Evolutionary conservation across 2,888 invertebrate species (phyloP).

Genomic region (Ommatoiulus sabulosus): DNA sequence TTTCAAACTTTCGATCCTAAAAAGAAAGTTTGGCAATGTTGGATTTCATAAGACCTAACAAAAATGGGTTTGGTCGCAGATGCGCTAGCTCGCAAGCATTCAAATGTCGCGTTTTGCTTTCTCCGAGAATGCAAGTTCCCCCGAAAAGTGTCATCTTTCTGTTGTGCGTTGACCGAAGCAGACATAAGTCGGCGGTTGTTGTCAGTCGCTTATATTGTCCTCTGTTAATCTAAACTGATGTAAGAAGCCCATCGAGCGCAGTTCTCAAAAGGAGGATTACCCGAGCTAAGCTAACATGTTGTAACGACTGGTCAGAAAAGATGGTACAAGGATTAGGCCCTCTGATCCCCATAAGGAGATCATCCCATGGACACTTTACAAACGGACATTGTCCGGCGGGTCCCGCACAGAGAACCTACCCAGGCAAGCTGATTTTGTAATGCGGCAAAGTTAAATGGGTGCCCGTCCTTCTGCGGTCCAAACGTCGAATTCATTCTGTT

Average conservation of each 20-base stretch:
- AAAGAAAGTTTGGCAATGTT: too few species aligned
- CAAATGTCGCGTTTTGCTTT: neutral
- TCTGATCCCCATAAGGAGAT: constrained; percentile 47
- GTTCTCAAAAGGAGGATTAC: constrained; percentile 52
- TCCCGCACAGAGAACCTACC: neutral
- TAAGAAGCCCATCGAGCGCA: constrained; percentile 20
- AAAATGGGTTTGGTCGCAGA: constrained; percentile 41
- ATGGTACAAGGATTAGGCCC: constrained; percentile 51
- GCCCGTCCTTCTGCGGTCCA: neutral
- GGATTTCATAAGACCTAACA: neutral
- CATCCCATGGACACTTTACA: constrained; percentile 30
- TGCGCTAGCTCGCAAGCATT: neutral
- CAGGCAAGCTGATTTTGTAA: neutral
- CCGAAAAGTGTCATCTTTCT: constrained; percentile 47
- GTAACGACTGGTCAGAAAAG: constrained; percentile 44
- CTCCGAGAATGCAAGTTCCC: neutral
- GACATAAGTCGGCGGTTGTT: neutral
- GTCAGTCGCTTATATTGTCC: constrained; percentile 31
- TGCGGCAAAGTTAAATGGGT: constrained; percentile 4
- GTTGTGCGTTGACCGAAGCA: neutral
- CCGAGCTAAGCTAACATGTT: constrained; percentile 55
- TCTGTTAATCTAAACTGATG: constrained; percentile 41
- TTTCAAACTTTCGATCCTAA: neutral
- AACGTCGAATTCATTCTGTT: constrained; percentile 34
- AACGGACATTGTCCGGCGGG: constrained; percentile 39